Evolutionary conservation across 2,797 vertebrate species (phyloP), one percentile per base, ranked within the genome.

Genomic region (Poecilia wingei): DNA sequence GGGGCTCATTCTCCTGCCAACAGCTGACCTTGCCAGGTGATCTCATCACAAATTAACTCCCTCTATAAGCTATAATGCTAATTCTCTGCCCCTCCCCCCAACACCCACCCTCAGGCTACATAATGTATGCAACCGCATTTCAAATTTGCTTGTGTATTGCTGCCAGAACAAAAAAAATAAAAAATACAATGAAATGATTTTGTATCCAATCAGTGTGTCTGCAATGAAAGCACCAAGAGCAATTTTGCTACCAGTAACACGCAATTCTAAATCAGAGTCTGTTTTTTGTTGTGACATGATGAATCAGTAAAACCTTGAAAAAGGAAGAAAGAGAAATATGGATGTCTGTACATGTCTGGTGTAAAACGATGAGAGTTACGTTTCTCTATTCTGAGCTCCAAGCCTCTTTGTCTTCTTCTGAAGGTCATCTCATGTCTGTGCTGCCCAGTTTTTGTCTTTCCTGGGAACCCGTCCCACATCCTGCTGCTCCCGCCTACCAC

Each of bases 361-460:
- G 68, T 72, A 78, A 82, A 76, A 85, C 82, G 84, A 83, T 89
- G 78, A 87, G 89, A 90, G 77, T 91, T 89, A 77, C 72, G 86
- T 92, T 91, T 91, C 93, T 89, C 89, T 92, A 89, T 91, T 93
- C 87, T 89, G 85, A 88, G 90, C 90, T 84, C 61, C 16, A n/a
- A 61, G 84, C 82, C 81, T 86, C 85, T 86, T 86, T 92, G 88
- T 91, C 80, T 90, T 75, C 31, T 74, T 77, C 74, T 94, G 91
- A 95, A 95, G 94, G 94, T 95, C 93, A 93, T 79, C 76, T 85
- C 81, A 81, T 89, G 80, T 88, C 82, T 81, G 74, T 46, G 66
- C 80, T 77, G 86, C 80, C 83, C 86, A 57, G 80, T 87, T 85
- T 89, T 81, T 91, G 87, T 94, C 91, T 91, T 93, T 92, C 81